Conservation (phyloP, 2,888 invertebrate species). For the Hoplodrina blanda region DNA sequence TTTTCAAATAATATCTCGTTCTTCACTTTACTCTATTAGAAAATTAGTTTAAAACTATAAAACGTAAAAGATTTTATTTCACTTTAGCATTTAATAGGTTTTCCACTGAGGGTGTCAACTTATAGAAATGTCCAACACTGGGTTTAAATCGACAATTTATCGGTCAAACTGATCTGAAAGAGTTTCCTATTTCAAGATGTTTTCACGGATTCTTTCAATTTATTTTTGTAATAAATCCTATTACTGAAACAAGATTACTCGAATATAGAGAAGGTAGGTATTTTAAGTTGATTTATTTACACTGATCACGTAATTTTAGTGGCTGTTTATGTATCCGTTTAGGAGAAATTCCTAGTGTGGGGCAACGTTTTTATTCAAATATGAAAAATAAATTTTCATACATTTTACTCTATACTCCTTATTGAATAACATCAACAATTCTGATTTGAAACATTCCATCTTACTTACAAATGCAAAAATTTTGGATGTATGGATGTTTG, state of each 20-base stretch:
- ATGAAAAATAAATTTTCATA: too few relatives aligned
- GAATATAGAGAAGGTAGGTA: background rate
- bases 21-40: background rate
- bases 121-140: conserved; percentile 40
- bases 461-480: too few relatives aligned
- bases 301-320: too few relatives aligned
- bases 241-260: background rate
- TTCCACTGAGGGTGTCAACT: conserved; percentile 26
- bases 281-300: background rate
- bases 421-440: too few relatives aligned
- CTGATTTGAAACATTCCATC: too few relatives aligned
- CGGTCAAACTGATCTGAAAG: conserved; percentile 80
- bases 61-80: conserved; percentile 13
- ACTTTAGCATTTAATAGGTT: conserved; percentile 5
- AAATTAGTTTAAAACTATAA: too few relatives aligned
- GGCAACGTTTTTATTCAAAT: too few relatives aligned
- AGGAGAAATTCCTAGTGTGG: too few relatives aligned
- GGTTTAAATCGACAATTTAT: conserved; percentile 77
- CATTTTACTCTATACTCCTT: background rate
- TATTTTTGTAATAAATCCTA: conserved; percentile 36
- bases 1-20: too few relatives aligned
- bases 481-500: too few relatives aligned
- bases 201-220: conserved; percentile 52
- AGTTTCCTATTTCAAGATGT: conserved; percentile 48
- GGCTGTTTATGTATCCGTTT: too few relatives aligned